Evolutionary conservation across 92 coral and sea anemone species (phyloP).

Genomic region (Parazoanthus swiftii): DNA sequence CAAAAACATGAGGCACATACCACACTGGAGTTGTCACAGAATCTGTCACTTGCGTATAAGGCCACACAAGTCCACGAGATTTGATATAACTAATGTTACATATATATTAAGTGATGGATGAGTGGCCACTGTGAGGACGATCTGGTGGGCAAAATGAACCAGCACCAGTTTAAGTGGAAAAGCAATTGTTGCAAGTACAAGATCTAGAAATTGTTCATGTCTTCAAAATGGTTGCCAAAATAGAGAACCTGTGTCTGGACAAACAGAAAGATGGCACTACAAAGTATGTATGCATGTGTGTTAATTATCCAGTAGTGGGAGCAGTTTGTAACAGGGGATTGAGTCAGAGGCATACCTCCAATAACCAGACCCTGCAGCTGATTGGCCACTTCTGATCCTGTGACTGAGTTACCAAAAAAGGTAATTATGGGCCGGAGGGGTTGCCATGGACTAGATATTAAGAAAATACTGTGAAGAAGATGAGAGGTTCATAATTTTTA

Average conservation of each 20-base stretch:
- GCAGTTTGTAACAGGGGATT: no score
- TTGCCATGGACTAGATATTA: no score
- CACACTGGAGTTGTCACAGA: no score
- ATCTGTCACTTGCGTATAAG: no score
- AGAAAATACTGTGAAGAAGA: no score
- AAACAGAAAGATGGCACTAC: no score
- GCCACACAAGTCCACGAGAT: neutral
- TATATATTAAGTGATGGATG: slow-evolving; percentile 32
- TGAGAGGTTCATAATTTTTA: no score
- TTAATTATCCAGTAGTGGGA: no score
- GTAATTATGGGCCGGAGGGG: neutral
- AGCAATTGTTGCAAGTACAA: neutral
- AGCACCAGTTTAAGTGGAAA: slow-evolving; percentile 28
- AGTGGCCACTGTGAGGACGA: slow-evolving; percentile 30
- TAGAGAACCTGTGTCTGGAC: neutral
- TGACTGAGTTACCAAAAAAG: neutral
- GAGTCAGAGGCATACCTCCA: no score
- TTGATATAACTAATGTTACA: neutral
- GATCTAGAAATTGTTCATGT: slow-evolving; percentile 7
- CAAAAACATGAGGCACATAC: no score
- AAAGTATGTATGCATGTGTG: no score
- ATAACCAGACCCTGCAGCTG: no score
- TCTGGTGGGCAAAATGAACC: slow-evolving; percentile 4
- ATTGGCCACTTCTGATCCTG: neutral
- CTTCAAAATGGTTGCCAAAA: slow-evolving; percentile 23